These are phyloP conservation scores for Brenthis daphne DNA, from an alignment of 2,888 invertebrate species.

Conservation along the genomic window DNA sequence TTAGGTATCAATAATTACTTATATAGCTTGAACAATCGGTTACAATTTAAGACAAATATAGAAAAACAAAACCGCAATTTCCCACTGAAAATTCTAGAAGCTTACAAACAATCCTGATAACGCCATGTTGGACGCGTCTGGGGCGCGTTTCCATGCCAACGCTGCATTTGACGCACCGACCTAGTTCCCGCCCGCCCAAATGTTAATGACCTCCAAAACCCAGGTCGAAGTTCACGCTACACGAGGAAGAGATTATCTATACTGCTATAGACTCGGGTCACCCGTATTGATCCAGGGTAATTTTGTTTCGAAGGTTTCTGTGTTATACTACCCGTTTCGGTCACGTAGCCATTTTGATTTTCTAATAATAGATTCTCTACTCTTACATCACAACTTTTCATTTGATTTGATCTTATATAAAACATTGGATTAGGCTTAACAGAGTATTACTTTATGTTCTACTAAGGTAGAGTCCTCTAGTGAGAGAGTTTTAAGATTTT, in stretches of 20 bases:
- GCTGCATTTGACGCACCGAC: constrained; percentile 73
- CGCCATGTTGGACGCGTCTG: constrained; percentile 52
- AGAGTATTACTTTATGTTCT: neutral
- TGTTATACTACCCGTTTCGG: constrained; percentile 57
- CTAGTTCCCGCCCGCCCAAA: constrained; percentile 73
- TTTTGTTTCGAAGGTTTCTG: constrained; percentile 65
- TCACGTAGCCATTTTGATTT: constrained; percentile 46
- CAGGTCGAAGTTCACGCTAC: constrained; percentile 81
- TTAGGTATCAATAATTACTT: no score
- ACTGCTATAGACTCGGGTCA: constrained; percentile 70
- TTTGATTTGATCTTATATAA: constrained; percentile 7
- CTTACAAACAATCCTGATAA: constrained; percentile 36
- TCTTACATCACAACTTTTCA: constrained; percentile 16
- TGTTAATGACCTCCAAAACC: constrained; percentile 83
- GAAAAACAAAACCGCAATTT: constrained; percentile 3
- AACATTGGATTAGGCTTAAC: constrained; percentile 2
- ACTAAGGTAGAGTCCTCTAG: constrained; percentile 26
- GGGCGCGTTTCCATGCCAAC: constrained; percentile 65
- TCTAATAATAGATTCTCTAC: constrained; percentile 30
- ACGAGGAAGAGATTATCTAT: constrained; percentile 69
- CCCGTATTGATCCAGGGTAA: constrained; percentile 72
- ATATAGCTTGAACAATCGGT: no score
- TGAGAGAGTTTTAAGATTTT: no score
- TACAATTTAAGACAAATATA: neutral
- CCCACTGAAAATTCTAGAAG: constrained; percentile 31